Percentiles rank a stretch among this genome's conserved stretches.
Conservation (phyloP, 1,140 invertebrate genomes). For the Steinernema khuongi region DNA sequence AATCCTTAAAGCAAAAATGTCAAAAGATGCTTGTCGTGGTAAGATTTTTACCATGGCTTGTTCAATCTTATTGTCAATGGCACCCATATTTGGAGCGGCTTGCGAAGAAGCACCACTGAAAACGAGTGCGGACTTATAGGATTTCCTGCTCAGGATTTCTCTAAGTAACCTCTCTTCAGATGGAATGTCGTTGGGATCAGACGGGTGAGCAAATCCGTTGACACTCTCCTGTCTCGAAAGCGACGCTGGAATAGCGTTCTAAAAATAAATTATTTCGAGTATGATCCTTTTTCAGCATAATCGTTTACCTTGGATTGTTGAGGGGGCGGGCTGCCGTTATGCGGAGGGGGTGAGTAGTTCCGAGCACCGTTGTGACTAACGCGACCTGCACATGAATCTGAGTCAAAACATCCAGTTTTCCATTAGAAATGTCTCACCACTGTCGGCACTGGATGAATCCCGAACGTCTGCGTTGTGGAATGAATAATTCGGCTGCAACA, state of each 20-base stretch:
- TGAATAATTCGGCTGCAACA: background rate
- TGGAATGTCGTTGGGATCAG: background rate
- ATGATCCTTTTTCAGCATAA: background rate
- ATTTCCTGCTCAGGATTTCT: too few species aligned
- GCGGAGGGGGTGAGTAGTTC: too few species aligned
- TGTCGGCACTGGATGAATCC: background rate
- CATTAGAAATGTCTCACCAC: background rate
- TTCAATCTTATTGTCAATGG: constrained; percentile 56
- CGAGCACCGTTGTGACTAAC: too few species aligned
- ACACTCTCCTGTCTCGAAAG: background rate
- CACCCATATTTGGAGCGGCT: constrained; percentile 17
- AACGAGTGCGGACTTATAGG: too few species aligned
- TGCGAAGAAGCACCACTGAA: background rate
- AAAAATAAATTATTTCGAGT: too few species aligned
- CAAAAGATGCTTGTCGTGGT: constrained; percentile 14
- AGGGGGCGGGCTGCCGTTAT: too few species aligned
- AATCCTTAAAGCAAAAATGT: constrained; percentile 46
- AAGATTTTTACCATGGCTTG: constrained; percentile 55
- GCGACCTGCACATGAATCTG: too few species aligned
- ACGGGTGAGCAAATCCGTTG: background rate
- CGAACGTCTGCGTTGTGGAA: background rate
- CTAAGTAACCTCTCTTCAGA: background rate
- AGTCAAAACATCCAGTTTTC: too few species aligned
- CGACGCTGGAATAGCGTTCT: background rate
- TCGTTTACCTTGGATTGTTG: too few species aligned